Conservation (phyloP, 2,113 vertebrate genomes). For the Menura novaehollandiae region DNA sequence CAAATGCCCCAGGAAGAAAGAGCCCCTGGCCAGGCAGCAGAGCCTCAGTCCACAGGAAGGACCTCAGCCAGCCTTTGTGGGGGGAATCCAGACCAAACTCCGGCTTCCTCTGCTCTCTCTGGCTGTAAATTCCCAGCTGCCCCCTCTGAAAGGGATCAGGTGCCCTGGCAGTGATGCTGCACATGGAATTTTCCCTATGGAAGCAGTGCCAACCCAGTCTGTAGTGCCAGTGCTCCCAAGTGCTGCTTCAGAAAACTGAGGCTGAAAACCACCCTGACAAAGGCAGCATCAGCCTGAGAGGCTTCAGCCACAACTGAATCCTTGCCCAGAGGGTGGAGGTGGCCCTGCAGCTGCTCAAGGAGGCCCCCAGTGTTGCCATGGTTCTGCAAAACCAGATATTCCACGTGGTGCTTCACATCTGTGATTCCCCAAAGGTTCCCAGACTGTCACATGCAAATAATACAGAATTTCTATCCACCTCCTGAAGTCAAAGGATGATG, state of each 20-base stretch:
- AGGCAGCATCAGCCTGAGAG: neutral
- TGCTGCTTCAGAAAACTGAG: neutral
- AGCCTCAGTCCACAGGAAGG: neutral
- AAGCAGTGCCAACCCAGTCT: neutral
- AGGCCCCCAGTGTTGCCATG: neutral
- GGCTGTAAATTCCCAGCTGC: neutral
- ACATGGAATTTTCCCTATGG: neutral
- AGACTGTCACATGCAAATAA: neutral
- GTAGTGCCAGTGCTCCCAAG: neutral
- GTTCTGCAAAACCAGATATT: neutral
- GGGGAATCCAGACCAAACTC: neutral
- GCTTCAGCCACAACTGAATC: neutral
- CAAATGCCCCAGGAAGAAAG: neutral
- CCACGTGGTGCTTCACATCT: neutral
- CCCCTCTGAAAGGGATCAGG: neutral
- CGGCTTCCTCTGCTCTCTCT: neutral
- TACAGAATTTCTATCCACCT: neutral
- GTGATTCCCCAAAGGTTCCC: neutral
- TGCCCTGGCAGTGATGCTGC: neutral
- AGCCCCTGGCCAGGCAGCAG: neutral
- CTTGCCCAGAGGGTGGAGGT: neutral
- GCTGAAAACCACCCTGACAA: neutral
- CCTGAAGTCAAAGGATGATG: neutral
- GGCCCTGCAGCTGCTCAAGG: neutral
- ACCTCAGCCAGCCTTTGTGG: neutral